A percentile compares a stretch with the other conserved stretches of the same genome.
Evolutionary conservation across 1,140 invertebrate genomes (phyloP).

Genomic region (Phenacoccus solenopsis): DNA sequence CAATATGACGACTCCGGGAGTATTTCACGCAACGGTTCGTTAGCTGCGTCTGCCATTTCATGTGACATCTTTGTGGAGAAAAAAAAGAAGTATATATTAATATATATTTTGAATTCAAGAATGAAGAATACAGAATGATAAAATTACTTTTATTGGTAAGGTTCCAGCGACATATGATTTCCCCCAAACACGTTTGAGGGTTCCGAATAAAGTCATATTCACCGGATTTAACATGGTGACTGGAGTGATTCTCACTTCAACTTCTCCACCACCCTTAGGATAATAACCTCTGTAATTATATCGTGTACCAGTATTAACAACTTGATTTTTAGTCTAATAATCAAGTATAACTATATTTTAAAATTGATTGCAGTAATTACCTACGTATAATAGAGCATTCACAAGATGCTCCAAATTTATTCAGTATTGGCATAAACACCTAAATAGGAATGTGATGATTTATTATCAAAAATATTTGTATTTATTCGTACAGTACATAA

Average conservation of each 20-base stretch:
- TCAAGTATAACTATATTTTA: no score
- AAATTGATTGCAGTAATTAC: no score
- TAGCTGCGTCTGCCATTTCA: conserved; percentile 46
- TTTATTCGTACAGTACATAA: no score
- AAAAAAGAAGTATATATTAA: neutral
- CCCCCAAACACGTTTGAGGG: conserved; percentile 46
- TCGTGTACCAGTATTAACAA: no score
- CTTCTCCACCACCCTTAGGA: conserved; percentile 72
- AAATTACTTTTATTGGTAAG: conserved; percentile 50
- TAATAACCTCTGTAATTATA: conserved; percentile 54
- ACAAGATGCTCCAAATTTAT: conserved; percentile 61
- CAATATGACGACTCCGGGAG: neutral
- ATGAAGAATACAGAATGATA: neutral
- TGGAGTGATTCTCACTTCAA: conserved; percentile 49
- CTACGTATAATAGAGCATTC: conserved; percentile 30
- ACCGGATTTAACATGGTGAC: conserved; percentile 44
- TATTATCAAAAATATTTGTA: neutral
- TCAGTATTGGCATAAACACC: conserved; percentile 57
- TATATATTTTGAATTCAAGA: neutral
- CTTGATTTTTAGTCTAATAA: no score
- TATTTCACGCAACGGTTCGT: conserved; percentile 28
- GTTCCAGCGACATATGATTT: conserved; percentile 67
- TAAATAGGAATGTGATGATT: conserved; percentile 29
- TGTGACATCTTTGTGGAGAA: neutral
- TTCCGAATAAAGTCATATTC: conserved; percentile 46